Conservation (phyloP, 2,888 invertebrate genomes). For the Matsumyia berberina region DNA sequence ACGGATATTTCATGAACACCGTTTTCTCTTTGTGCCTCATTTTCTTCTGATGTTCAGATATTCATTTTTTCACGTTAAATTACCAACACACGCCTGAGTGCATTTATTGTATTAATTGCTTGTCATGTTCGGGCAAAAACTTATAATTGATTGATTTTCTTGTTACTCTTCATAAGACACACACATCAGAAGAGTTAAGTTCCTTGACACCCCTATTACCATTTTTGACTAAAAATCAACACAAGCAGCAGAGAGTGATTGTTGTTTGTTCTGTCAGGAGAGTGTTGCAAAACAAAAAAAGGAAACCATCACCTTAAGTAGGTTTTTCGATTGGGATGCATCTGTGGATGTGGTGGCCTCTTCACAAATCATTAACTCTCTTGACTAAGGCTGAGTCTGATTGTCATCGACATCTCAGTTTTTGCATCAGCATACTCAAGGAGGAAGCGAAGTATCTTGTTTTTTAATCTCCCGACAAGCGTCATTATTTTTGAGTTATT, state of each 20-base stretch:
- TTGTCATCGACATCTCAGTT: conserved; percentile 17
- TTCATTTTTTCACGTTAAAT: conserved; percentile 20
- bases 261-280: conserved; percentile 39
- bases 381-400: conserved; percentile 30
- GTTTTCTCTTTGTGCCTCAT: conserved; percentile 30
- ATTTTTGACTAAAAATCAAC: conserved; percentile 39
- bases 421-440: conserved; percentile 25
- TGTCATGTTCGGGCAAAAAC: conserved; percentile 40
- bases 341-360: conserved; percentile 55
- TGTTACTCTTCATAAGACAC: neutral
- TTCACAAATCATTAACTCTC: conserved; percentile 70
- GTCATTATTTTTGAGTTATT: conserved; percentile 72
- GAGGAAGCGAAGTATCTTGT: conserved; percentile 43
- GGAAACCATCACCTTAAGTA: conserved; percentile 59
- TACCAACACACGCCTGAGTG: conserved; percentile 57
- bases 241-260: conserved; percentile 18
- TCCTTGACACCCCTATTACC: conserved; percentile 54
- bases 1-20: conserved; percentile 38
- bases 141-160: conserved; percentile 66
- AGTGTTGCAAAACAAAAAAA: conserved; percentile 5
- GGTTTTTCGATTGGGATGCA: conserved; percentile 60
- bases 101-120: conserved; percentile 67
- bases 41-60: neutral
- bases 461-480: conserved; percentile 44
- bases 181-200: conserved; percentile 14